phyloP scores from a whole-genome alignment of 2,888 invertebrate genomes.

The Marronus borbonicus region DNA sequence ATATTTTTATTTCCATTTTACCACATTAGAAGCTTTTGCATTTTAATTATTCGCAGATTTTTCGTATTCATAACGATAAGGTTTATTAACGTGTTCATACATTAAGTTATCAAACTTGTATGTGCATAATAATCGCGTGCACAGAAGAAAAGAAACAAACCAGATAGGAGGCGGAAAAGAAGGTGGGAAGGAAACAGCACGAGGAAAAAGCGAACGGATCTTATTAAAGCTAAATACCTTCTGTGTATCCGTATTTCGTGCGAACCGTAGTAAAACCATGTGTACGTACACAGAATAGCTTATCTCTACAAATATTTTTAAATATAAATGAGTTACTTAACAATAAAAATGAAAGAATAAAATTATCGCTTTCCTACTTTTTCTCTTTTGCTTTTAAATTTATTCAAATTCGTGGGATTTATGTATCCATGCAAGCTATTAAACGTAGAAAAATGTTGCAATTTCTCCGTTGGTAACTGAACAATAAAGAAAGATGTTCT shows the following conservation, averaged over 20 bases:
- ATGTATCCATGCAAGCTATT: no score
- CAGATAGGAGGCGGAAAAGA: constrained; percentile 7
- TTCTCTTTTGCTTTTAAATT: no score
- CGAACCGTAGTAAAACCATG: background rate
- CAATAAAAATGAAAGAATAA: background rate
- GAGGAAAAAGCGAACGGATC: constrained; percentile 22
- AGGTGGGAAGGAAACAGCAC: constrained; percentile 15
- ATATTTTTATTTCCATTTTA: background rate
- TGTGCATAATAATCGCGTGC: constrained; percentile 27
- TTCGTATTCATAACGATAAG: constrained; percentile 25
- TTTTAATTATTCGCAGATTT: constrained; percentile 17
- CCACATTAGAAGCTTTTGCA: constrained; percentile 1
- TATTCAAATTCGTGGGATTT: no score
- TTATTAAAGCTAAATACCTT: constrained; percentile 20
- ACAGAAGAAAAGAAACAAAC: constrained; percentile 21
- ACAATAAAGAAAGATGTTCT: no score
- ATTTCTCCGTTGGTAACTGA: no score
- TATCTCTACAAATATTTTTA: constrained; percentile 17
- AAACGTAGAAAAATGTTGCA: no score
- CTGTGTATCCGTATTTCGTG: background rate
- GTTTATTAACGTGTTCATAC: constrained; percentile 20
- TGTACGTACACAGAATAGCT: background rate
- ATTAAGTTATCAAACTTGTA: constrained; percentile 29
- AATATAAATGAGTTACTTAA: background rate
- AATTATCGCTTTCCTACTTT: no score